Base-by-base conservation (phyloP, 2,113 vertebrate genomes). In the Chionis minor region DNA sequence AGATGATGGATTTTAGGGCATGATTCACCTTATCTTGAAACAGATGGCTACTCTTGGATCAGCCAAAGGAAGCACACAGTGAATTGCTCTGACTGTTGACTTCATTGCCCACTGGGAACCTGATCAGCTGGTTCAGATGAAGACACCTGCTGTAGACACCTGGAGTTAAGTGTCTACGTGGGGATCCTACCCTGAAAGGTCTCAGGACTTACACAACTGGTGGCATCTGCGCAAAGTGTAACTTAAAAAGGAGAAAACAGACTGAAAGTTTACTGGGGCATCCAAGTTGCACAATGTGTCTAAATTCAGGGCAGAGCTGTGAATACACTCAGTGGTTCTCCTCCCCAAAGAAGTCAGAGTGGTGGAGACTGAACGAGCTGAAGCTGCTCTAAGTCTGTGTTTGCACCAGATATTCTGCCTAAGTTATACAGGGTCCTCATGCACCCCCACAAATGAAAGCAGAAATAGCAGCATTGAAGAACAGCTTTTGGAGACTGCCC, bases 201-300 rank as follows among this genome's bases (percentile, higher is more conserved):
- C n/a, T 61, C 42, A 56, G 14, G 32, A 62, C 28, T 69, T 49
- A 32, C 3, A 10, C 26, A 80, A 16, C 12, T 35, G 16, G 30
- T 21, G 44, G 20, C 10, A 26, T 67, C 30, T 49, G 12, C 45
- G 19, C 9, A 49, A 10, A 6, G 19, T 35, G 14, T 42, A 89
- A 55, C 8, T 8, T 47, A 23, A 67, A 82, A 79, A 14, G 14
- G 8, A 79, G 38, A 32, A 49, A 22, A 54, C 5, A 73, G 59
- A 40, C 14, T 22, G 20, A 55, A 54, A 26, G 6, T 47, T 19
- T 59, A 32, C 0, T 0, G 24, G 18, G 10, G 4, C 61, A 80
- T 49, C 15, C 45, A 45, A 58, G 33, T 12, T 4, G 8, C 7
- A 17, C 21, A 11, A 1, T 8, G 12, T 40, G 22, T 35, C 61